Evolutionary conservation across 2,888 invertebrate genomes (phyloP).

Genomic region (Cataglyphis albicans): DNA sequence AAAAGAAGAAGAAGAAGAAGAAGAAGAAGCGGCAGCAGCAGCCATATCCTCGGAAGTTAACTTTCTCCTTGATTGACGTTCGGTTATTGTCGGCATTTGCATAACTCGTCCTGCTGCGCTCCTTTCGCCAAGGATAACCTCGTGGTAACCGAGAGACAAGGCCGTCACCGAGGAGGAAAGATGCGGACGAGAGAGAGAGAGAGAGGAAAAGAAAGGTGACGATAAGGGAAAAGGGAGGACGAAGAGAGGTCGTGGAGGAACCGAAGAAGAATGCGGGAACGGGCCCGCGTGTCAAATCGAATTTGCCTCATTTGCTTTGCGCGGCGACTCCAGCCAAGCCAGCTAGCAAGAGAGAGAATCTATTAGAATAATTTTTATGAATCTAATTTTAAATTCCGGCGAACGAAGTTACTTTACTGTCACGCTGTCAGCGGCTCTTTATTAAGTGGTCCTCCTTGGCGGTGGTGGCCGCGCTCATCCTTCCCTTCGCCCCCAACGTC

Average conservation of each 20-base stretch:
- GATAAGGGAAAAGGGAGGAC: constrained; percentile 16
- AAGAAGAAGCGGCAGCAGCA: constrained; percentile 4
- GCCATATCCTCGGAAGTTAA: constrained; percentile 78
- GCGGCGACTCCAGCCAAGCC: constrained; percentile 70
- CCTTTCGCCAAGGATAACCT: constrained; percentile 56
- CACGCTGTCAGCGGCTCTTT: constrained; percentile 84
- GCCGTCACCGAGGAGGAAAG: constrained; percentile 53
- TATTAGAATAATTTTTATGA: constrained; percentile 86
- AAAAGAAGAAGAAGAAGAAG: constrained; percentile 5
- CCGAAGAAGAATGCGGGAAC: constrained; percentile 75
- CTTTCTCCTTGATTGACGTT: constrained; percentile 85
- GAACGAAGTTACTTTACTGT: constrained; percentile 84
- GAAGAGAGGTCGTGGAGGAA: constrained; percentile 53
- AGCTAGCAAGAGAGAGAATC: constrained; percentile 81
- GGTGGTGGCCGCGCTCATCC: constrained; percentile 49
- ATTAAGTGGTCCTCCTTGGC: constrained; percentile 81
- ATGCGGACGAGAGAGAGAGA: constrained; percentile 63
- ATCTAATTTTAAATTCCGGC: constrained; percentile 85
- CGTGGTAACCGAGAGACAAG: constrained; percentile 68
- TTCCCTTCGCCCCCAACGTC: constrained; percentile 22
- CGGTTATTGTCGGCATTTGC: constrained; percentile 85
- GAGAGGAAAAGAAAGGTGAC: constrained; percentile 44
- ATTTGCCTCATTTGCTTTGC: constrained; percentile 84
- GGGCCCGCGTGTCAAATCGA: constrained; percentile 84
- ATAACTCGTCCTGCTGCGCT: constrained; percentile 78